A percentile compares a stretch with the other conserved stretches of the same genome.
Conservation (phyloP, 2,888 invertebrate species). For the Lypha dubia region DNA sequence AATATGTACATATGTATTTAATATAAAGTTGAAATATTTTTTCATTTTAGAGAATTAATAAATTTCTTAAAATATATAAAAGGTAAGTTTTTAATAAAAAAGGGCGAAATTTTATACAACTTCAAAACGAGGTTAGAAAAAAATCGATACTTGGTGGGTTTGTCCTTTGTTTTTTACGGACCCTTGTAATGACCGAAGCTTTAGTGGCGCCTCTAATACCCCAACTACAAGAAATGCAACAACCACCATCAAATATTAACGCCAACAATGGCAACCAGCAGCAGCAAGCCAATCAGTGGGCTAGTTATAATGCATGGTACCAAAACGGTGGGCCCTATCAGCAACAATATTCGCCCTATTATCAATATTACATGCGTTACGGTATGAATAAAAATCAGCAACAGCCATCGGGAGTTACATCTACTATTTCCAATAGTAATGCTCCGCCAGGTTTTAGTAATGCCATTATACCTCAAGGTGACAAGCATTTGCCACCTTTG, state of each 20-base stretch:
- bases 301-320: slow-evolving; percentile 76
- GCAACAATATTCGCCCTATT: slow-evolving; percentile 81
- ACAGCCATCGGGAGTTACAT: slow-evolving; percentile 75
- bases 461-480: slow-evolving; percentile 76
- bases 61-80: slow-evolving; percentile 26
- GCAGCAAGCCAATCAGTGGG: slow-evolving; percentile 75
- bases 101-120: slow-evolving; percentile 15
- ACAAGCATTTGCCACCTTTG: slow-evolving; percentile 84
- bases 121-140: neutral
- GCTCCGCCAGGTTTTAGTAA: slow-evolving; percentile 84
- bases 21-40: neutral
- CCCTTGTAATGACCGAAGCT: slow-evolving; percentile 78
- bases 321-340: slow-evolving; percentile 76
- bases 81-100: slow-evolving; percentile 72
- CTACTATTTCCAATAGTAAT: slow-evolving; percentile 80
- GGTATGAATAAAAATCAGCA: slow-evolving; percentile 73
- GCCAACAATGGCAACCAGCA: slow-evolving; percentile 67
- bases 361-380: slow-evolving; percentile 81
- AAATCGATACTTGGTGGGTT: slow-evolving; percentile 46
- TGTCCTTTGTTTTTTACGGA: slow-evolving; percentile 20
- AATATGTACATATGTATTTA: too few species aligned
- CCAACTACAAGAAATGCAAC: slow-evolving; percentile 82
- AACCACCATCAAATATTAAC: slow-evolving; percentile 75
- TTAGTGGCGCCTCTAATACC: slow-evolving; percentile 80
- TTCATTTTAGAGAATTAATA: slow-evolving; percentile 35